phyloP scores from a whole-genome alignment of 1,140 invertebrate genomes.

The Cyphomyrmex costatus region DNA sequence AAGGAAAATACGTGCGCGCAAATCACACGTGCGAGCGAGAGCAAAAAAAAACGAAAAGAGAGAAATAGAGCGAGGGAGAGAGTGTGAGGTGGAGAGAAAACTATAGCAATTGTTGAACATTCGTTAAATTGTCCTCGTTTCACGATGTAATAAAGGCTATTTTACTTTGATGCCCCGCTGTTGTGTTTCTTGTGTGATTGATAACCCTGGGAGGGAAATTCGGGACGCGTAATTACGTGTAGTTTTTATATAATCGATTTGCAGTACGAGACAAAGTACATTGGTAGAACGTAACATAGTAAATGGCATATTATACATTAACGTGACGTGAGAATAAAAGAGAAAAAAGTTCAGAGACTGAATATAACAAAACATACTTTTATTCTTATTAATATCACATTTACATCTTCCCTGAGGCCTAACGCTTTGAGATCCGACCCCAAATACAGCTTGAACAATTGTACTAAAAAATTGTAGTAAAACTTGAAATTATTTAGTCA shows the following conservation, averaged over 20 bases:
- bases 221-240: background rate
- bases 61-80: slow-evolving; percentile 32
- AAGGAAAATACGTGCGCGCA: slow-evolving; percentile 35
- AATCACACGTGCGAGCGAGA: slow-evolving; percentile 36
- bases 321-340: background rate
- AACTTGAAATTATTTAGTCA: background rate
- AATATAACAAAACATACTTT: slow-evolving; percentile 34
- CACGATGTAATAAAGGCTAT: slow-evolving; percentile 80
- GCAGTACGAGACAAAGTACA: background rate
- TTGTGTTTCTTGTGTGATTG: slow-evolving; percentile 44
- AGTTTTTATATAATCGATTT: background rate
- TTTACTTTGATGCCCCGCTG: slow-evolving; percentile 74
- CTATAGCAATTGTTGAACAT: slow-evolving; percentile 79
- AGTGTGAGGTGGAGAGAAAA: slow-evolving; percentile 65
- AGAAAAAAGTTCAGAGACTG: slow-evolving; percentile 1
- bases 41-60: background rate
- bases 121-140: slow-evolving; percentile 80
- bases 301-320: background rate
- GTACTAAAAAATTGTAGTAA: background rate
- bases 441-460: background rate
- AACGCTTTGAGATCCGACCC: slow-evolving; percentile 29
- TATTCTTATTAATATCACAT: slow-evolving; percentile 53
- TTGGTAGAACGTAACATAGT: background rate
- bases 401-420: slow-evolving; percentile 52
- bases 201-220: slow-evolving; percentile 21